Base-by-base conservation (phyloP, 2,797 vertebrate genomes). In the Telmatherina bonti region DNA sequence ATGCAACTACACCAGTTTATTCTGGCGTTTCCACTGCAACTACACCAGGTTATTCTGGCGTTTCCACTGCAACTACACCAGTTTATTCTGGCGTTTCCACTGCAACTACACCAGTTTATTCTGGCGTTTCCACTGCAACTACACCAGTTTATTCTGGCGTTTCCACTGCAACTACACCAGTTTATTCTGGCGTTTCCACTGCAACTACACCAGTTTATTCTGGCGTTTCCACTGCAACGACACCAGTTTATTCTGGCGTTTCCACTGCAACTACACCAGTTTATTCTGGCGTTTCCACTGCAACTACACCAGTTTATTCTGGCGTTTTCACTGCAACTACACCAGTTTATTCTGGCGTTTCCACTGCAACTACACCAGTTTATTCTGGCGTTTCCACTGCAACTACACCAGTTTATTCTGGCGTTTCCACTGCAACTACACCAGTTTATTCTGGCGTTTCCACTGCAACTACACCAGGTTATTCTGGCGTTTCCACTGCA, bases 401-500 rank as follows among this genome's bases (percentile, higher is more conserved):
- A 2, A 2, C 20, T 9, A 20, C 0, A 3, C 27, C 30, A 60
- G 43, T 60, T 51, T 74, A 24, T 56, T 54, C 43, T 36, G 59
- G 79, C 79, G 67, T 65, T 72, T 2, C 16, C 1, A 5, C 10
- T 30, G 5, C 16, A 2, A 2, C 20, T 9, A 20, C 0, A 3
- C 27, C 30, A 60, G 43, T 60, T 51, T 74, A 24, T 56, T 54
- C 43, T 36, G 59, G 79, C 79, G 67, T 65, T 72, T 2, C 16
- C 1, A 5, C 10, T 30, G 5, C 16, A 2, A 2, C 20, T 9
- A 20, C 0, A 3, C 27, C 30, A 60, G 43, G 57, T 51, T 74
- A 24, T 56, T 54, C 43, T 36, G 59, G 79, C 79, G 67, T 65
- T 72, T 2, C 16, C 1, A 5, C 10, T 30, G 5, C 16, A 2